Percentiles rank a stretch among this genome's conserved stretches.
Conservation (phyloP, 2,888 invertebrate species). For the Drymonia ruficornis region DNA sequence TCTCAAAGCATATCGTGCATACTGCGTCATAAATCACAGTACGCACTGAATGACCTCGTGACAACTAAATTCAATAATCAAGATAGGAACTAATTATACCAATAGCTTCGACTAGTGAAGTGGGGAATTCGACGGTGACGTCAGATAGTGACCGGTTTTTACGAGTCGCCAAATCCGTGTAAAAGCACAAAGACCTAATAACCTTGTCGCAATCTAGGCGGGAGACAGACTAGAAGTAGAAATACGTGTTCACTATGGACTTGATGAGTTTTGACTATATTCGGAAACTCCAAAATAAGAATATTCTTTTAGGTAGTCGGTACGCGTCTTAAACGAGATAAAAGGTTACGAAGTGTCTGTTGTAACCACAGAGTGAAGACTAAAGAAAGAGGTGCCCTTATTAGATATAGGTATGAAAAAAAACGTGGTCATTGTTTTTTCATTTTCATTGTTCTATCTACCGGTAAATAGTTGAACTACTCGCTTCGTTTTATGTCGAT, state of each 20-base stretch:
- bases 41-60: not conserved
- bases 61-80: not conserved
- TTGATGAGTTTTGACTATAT: conserved; percentile 14
- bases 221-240: conserved; percentile 17
- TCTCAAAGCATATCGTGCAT: too few species aligned
- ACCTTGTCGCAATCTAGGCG: conserved; percentile 25
- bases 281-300: not conserved
- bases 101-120: conserved; percentile 1
- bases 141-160: conserved; percentile 24
- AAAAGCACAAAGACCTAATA: conserved; percentile 26
- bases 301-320: not conserved
- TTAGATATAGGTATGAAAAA: too few species aligned
- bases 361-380: too few species aligned
- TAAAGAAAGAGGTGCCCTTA: too few species aligned
- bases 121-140: conserved; percentile 16
- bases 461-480: too few species aligned
- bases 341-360: not conserved
- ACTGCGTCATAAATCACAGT: not conserved
- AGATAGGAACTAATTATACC: conserved; percentile 6
- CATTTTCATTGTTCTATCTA: too few species aligned
- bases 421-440: too few species aligned
- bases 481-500: too few species aligned
- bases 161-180: conserved; percentile 22
- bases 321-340: not conserved
- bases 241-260: conserved; percentile 9